These are phyloP conservation scores for Galagoides demidoff DNA, from an alignment of 2,797 vertebrate genomes.

Conservation along the genomic window DNA sequence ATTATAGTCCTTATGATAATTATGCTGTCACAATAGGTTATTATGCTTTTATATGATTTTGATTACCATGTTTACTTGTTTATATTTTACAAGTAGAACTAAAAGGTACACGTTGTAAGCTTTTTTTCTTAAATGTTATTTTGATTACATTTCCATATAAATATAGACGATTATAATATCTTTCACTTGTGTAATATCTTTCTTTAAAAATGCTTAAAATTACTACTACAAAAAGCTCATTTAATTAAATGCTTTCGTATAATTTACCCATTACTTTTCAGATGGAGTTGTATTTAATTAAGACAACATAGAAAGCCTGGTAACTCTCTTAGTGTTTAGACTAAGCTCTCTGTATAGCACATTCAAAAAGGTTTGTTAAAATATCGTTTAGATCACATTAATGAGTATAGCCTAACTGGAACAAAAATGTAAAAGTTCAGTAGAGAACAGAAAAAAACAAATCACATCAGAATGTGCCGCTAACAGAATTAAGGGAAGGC, in stretches of 20 bases:
- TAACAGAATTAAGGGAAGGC: conserved; percentile 28
- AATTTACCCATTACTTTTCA: not conserved
- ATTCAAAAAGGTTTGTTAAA: not conserved
- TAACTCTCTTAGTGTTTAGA: not conserved
- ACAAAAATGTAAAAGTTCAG: conserved; percentile 29
- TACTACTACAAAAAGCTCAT: not conserved
- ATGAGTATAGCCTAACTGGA: not conserved
- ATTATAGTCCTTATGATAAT: not conserved
- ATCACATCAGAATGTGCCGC: not conserved
- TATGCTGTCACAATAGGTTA: not conserved
- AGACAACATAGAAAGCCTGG: not conserved
- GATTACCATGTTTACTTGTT: not conserved
- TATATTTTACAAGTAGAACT: not conserved
- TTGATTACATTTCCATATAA: not conserved
- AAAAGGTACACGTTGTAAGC: not conserved
- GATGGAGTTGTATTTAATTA: not conserved
- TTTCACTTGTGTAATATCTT: not conserved
- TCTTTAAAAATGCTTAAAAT: not conserved
- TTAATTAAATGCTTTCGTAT: conserved; percentile 16
- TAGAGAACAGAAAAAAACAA: not conserved
- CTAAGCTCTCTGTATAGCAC: not conserved
- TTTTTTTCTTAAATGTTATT: not conserved
- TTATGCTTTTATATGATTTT: not conserved
- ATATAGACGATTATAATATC: not conserved
- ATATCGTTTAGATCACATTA: conserved; percentile 2